phyloP scores from a whole-genome alignment of 2,888 invertebrate genomes.

The Leucophenga montana region DNA sequence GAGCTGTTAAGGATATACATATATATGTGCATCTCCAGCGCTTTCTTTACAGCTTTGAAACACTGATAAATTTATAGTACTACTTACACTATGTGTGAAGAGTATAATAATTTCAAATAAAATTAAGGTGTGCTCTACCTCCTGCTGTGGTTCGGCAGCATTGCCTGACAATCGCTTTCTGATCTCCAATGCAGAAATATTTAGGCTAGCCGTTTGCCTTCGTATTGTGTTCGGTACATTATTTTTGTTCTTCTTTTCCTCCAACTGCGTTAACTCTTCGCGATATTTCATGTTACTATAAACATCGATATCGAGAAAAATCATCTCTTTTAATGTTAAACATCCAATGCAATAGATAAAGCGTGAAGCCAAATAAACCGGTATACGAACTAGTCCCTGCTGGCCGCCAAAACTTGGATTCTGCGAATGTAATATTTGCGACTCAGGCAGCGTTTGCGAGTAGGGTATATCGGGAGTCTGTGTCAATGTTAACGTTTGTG shows the following conservation, averaged over 20 bases:
- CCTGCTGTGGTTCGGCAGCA: slow-evolving; percentile 72
- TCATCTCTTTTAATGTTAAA: slow-evolving; percentile 84
- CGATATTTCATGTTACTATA: slow-evolving; percentile 87
- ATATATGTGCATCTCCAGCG: too few relatives aligned
- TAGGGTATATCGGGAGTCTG: slow-evolving; percentile 58
- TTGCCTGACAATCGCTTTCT: slow-evolving; percentile 69
- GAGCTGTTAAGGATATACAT: too few relatives aligned
- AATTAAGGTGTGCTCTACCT: slow-evolving; percentile 48
- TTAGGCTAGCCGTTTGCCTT: slow-evolving; percentile 59
- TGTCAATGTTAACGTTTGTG: slow-evolving; percentile 10
- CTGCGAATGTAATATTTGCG: slow-evolving; percentile 36
- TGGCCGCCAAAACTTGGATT: neutral
- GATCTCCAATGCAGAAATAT: slow-evolving; percentile 72
- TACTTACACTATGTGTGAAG: neutral
- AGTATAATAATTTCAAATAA: neutral
- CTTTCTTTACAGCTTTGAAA: too few relatives aligned
- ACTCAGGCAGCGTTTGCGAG: slow-evolving; percentile 56
- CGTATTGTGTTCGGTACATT: slow-evolving; percentile 53
- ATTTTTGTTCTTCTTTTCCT: slow-evolving; percentile 71
- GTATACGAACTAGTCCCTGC: slow-evolving; percentile 51
- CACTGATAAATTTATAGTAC: neutral
- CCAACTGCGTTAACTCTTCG: slow-evolving; percentile 73
- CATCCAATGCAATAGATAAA: slow-evolving; percentile 82
- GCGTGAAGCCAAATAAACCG: slow-evolving; percentile 73
- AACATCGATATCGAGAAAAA: slow-evolving; percentile 86